These are phyloP conservation scores for Drosophila navojoa DNA, from an alignment of 1,140 invertebrate species.

Conservation along the genomic window DNA sequence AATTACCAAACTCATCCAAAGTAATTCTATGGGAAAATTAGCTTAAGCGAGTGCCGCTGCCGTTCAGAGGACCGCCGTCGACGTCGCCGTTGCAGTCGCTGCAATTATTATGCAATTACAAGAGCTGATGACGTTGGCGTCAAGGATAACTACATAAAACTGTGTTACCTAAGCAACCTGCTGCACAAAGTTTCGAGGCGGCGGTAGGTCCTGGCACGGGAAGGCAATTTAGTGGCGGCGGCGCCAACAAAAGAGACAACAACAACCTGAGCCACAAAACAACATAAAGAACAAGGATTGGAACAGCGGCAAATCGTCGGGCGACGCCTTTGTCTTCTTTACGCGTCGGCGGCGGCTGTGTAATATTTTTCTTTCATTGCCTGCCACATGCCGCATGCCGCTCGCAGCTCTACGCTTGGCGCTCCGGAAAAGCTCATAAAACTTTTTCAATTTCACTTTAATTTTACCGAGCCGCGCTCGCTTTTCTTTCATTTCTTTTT, in stretches of 20 bases:
- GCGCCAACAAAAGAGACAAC: constrained; percentile 35
- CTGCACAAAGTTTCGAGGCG: constrained; percentile 70
- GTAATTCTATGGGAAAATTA: constrained; percentile 80
- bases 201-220: constrained; percentile 40
- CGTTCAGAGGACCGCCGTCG: not conserved
- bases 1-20: constrained; percentile 80
- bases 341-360: constrained; percentile 72
- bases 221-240: constrained; percentile 63
- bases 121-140: constrained; percentile 19
- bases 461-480: constrained; percentile 57
- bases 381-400: constrained; percentile 19
- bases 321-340: constrained; percentile 68
- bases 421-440: constrained; percentile 75
- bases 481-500: constrained; percentile 26
- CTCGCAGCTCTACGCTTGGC: constrained; percentile 38
- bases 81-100: constrained; percentile 29
- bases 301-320: constrained; percentile 37
- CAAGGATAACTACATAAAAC: constrained; percentile 75
- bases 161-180: constrained; percentile 81
- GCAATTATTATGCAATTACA: constrained; percentile 81
- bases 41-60: constrained; percentile 52
- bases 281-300: constrained; percentile 21
- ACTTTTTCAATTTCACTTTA: constrained; percentile 83
- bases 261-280: constrained; percentile 9
- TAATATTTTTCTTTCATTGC: constrained; percentile 74